Evolutionary conservation across 2,797 vertebrate species (phyloP), one percentile per base, ranked within the genome.

Genomic region (Atherinosoma microstoma): DNA sequence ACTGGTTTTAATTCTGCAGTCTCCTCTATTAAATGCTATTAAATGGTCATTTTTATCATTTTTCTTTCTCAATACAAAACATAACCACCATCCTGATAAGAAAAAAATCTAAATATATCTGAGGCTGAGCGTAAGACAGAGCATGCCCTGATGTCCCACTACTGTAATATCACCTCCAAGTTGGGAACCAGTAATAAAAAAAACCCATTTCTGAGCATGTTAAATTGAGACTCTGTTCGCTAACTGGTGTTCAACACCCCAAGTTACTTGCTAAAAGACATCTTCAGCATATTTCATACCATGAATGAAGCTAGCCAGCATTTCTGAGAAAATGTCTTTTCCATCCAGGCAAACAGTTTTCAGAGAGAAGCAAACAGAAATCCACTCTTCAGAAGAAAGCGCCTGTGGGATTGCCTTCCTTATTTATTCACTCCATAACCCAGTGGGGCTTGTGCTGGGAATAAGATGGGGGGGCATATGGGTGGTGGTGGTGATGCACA

Each of bases 361-460:
- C n/a, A n/a, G n/a, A n/a, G n/a, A n/a, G n/a, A 34, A 61, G 81
- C 53, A 67, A 73, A 61, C 68, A 65, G 66, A 83, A 67, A 85
- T 75, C 54, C 65, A 69, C 61, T 87, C 76, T 82, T 68, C 74
- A 70, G 51, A 64, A 72, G 58, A 49, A 53, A 7, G 15, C 58
- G 34, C 82, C 82, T 70, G 1, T 27, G 84, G 75, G 79, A 86
- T 29, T 73, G 72, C 22, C 60, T 79, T 73, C 76, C 67, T 79
- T 78, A 87, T 87, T 87, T 86, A 86, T 81, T 87, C 70, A 53
- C 63, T 79, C 63, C 45, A 38, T 64, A 73, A 34, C 64, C 35
- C 45, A 10, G 49, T 58, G 61, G 83, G 73, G 57, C 61, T 69
- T 29, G 64, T 77, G 80, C 80, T 49, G 66, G 49, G 67, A 84